Base-by-base conservation (phyloP, 2,113 vertebrate species). In the Engraulis encrasicolus region DNA sequence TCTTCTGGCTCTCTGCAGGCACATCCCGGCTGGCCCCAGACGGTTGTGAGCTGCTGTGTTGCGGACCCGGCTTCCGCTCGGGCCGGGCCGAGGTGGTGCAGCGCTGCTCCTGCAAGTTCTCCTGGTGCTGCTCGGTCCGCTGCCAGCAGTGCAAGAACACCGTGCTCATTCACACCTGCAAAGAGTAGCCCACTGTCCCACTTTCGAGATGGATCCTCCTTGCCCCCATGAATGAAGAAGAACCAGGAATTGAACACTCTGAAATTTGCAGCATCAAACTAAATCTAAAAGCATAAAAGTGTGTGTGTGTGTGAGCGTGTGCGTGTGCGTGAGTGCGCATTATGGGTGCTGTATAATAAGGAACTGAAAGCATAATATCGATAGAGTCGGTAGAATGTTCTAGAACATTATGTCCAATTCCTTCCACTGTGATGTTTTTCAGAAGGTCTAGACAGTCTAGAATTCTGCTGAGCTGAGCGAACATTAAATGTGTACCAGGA, bases 1-100 rank as follows among this genome's bases (percentile, higher is more conserved):
- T 78, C 18, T 0, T 23, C 50, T 34, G 36, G 18, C 78, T 12
- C 84, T 66, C 9, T 2, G 18, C 87, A 96, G 95, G 88, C 50
- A 93, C 92, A 0, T 93, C 91, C 11, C 92, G 95, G 0, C 86
- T 88, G 2, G 95, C 93, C 0, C 90, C 86, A 17, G 95, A 93
- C 0, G 93, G 95, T 86, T 96, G 95, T 0, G 94, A 96, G 92
- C 91, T 95, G 85, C 91, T 93, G 85, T 95, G 95, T 85, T 95
- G 95, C 0, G 92, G 94, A 17, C 91, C 94, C 0, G 95, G 93
- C 2, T 96, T 92, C 90, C 90, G 45, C 50, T 94, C 90, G 0
- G 92, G 92, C 9, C 91, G 93, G 52, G 94, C 90, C 0, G 94
- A 96, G 85, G 90, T 94, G 87, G 90, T 92, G 71, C 90, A 96